Evolutionary conservation across 2,888 invertebrate genomes (phyloP).

Genomic region (Blera fallax): DNA sequence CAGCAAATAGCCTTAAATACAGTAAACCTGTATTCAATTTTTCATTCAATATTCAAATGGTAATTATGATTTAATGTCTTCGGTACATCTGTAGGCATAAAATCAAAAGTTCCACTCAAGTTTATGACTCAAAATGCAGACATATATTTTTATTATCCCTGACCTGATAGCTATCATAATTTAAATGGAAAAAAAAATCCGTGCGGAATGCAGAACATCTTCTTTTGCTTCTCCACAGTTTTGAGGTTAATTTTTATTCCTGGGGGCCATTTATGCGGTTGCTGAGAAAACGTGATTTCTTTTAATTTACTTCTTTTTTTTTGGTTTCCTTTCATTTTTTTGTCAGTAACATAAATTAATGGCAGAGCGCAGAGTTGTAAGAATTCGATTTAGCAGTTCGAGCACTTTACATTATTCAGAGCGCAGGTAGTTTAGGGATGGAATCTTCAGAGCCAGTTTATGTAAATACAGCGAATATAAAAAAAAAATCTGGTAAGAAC

Average conservation of each 20-base stretch:
- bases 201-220: neutral
- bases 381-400: no score
- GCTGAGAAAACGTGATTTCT: neutral
- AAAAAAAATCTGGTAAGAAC: no score
- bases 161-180: neutral
- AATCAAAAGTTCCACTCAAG: neutral
- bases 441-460: no score
- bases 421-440: no score
- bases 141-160: constrained; percentile 9
- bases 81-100: neutral
- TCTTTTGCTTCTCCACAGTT: neutral
- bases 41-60: no score
- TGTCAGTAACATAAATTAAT: no score
- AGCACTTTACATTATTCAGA: no score
- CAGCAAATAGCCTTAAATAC: no score
- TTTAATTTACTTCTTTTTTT: neutral
- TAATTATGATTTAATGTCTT: constrained; percentile 32
- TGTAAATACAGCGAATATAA: no score
- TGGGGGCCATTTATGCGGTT: neutral
- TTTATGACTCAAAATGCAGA: neutral
- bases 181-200: neutral
- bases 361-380: no score
- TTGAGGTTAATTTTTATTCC: neutral
- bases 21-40: no score
- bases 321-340: no score